These are phyloP conservation scores for Drosophila tristis DNA, from an alignment of 1,140 invertebrate species.

Conservation along the genomic window DNA sequence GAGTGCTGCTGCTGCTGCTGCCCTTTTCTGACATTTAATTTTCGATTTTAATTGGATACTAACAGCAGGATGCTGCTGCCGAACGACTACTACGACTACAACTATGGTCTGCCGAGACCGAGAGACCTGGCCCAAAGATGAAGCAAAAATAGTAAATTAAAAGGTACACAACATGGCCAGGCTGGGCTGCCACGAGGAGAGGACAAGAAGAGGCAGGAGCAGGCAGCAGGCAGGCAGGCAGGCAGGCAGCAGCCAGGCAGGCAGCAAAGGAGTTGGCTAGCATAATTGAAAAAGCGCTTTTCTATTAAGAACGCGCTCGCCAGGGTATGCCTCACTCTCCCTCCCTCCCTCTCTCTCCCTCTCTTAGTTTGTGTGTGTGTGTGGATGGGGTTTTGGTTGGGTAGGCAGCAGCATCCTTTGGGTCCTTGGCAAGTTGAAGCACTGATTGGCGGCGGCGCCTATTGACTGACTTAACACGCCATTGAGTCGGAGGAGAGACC, in stretches of 20 bases:
- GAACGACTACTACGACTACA: conserved; percentile 37
- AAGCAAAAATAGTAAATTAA: conserved; percentile 79
- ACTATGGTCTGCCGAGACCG: conserved; percentile 38
- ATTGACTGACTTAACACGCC: conserved; percentile 82
- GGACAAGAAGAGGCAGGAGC: not conserved
- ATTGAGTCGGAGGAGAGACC: conserved; percentile 61
- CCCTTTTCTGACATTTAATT: conserved; percentile 77
- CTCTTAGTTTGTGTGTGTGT: conserved; percentile 8
- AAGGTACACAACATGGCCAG: conserved; percentile 73
- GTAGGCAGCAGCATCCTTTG: not conserved
- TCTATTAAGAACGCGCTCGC: conserved; percentile 75
- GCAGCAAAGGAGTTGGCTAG: conserved; percentile 75
- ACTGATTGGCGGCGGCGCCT: conserved; percentile 80
- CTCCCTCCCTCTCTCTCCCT: not conserved
- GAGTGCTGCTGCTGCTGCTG: conserved; percentile 16
- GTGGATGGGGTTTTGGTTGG: no score
- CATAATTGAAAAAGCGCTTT: conserved; percentile 82
- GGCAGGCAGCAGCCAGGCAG: conserved; percentile 19
- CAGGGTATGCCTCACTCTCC: conserved; percentile 33
- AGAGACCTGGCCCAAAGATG: conserved; percentile 35
- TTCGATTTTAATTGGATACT: conserved; percentile 84
- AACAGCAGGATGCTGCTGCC: conserved; percentile 80
- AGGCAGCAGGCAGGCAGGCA: conserved; percentile 15
- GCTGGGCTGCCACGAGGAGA: conserved; percentile 1
- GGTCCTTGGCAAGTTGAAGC: conserved; percentile 61